Evolutionary conservation across 2,113 vertebrate genomes (phyloP).

Genomic region (Lepidothrix coronata): DNA sequence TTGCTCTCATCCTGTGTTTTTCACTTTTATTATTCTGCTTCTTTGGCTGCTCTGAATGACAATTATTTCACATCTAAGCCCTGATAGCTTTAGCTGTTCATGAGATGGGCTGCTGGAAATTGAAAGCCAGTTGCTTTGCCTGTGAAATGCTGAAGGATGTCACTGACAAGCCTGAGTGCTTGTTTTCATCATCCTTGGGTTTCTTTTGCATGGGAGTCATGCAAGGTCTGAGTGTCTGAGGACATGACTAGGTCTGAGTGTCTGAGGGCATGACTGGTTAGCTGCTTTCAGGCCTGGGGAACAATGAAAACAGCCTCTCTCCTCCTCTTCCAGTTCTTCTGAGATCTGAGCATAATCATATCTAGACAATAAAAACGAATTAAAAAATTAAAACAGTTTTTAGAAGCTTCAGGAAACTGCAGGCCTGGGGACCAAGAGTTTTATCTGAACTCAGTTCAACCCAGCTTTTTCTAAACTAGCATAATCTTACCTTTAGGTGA

Average conservation of each 20-base stretch:
- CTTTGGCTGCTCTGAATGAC: background rate
- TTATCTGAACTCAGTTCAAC: background rate
- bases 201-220: background rate
- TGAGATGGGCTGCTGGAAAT: background rate
- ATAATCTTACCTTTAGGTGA: background rate
- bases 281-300: background rate
- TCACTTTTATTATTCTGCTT: background rate
- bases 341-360: background rate
- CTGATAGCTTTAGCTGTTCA: background rate
- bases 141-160: constrained; percentile 5
- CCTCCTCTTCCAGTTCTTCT: background rate
- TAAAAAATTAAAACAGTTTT: background rate
- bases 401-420: background rate
- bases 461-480: background rate
- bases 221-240: background rate
- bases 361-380: background rate
- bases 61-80: background rate
- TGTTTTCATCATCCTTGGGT: background rate
- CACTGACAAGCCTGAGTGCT: background rate
- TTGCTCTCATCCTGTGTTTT: background rate
- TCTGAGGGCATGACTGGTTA: background rate
- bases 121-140: background rate
- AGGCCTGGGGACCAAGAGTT: background rate
- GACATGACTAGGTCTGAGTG: background rate
- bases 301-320: background rate